Evolutionary conservation across 2,888 invertebrate genomes (phyloP).

Genomic region (Labia minor): DNA sequence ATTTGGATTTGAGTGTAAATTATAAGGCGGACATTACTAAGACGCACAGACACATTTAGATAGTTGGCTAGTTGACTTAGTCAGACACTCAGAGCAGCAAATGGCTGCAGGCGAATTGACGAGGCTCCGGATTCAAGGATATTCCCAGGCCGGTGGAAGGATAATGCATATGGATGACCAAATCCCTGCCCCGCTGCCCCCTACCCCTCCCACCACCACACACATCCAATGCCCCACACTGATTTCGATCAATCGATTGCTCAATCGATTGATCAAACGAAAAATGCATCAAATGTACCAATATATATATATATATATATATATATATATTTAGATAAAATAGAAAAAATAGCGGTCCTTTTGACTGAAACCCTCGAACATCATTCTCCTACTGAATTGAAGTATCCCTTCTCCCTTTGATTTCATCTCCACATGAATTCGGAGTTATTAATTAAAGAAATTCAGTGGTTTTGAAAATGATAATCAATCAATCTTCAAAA

Average conservation of each 20-base stretch:
- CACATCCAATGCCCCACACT: no score
- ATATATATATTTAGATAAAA: neutral
- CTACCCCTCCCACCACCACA: no score
- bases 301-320: no score
- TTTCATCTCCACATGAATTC: neutral
- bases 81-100: neutral
- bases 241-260: neutral
- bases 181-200: neutral
- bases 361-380: neutral
- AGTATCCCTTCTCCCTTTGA: neutral
- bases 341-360: neutral
- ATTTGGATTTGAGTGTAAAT: slow-evolving; percentile 13
- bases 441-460: neutral
- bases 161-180: slow-evolving; percentile 13
- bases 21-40: slow-evolving; percentile 3
- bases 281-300: neutral
- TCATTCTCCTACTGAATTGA: neutral
- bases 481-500: neutral
- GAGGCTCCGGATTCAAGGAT: slow-evolving; percentile 4
- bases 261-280: slow-evolving; percentile 1
- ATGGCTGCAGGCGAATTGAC: slow-evolving; percentile 13
- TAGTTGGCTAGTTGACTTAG: neutral
- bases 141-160: slow-evolving; percentile 8
- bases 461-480: neutral
- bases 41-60: neutral